Base-by-base conservation (phyloP, 2,797 vertebrate genomes). In the Zalophus californianus region DNA sequence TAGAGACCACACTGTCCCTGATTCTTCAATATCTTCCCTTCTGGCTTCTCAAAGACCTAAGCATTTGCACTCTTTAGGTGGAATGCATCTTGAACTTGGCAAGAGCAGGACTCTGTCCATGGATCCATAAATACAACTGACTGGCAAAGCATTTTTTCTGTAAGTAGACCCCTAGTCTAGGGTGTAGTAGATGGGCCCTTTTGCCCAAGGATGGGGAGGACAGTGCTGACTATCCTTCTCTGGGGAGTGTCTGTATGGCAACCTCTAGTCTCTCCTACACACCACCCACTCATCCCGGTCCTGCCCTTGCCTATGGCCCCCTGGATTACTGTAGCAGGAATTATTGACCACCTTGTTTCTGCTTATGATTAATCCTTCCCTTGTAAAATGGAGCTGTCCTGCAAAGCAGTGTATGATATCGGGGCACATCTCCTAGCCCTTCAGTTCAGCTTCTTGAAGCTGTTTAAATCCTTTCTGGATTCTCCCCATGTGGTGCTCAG, bases 231-330 rank as follows among this genome's bases (percentile, higher is more conserved):
- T 80, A 9, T 2, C 84, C 62, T 85, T 62, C 86, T 94, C 21
- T 62, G n/a, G 91, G 41, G 73, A 94, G 50, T 64, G 84, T 86
- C 97, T 96, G 94, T 84, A 29, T 48, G 56, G 77, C 38, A 92
- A 48, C 73, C 41, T 21, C 25, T 90, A 1, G 21, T 48, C 15
- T 77, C 5, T 60, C 23, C 52, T 54, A 1, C 2, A 3, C 23
- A 9, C 52, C 15, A 10, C 0, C 4, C 32, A 12, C 32, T 64
- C 18, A 11, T 70, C 58, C 41, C 70, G 48, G 13, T 29, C 38
- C 84, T 83, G 78, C 5, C 35, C 80, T 79, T 80, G 75, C 80
- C 75, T 89, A 3, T 92, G 73, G 48, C 86, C 58, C 85, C 27
- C 52, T 85, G 44, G 25, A 12, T 97, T 27, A 25, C 23, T 70